Base-by-base conservation (phyloP, 2,113 vertebrate genomes). In the Trichechus manatus region DNA sequence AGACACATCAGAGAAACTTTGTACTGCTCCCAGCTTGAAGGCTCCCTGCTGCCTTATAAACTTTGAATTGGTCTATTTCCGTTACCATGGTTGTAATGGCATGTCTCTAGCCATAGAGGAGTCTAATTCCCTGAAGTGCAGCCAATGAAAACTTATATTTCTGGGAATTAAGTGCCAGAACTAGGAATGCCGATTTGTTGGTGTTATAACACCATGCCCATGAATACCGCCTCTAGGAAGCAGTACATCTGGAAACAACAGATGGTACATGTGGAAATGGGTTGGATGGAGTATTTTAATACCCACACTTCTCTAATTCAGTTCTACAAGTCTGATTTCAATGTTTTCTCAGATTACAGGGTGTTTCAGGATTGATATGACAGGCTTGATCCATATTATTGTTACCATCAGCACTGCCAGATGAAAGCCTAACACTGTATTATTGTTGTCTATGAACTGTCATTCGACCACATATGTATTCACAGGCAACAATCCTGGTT, bases 181-280 rank as follows among this genome's bases (percentile, higher is more conserved):
- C 25, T 50, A 95, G 79, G 95, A 98, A 97, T 87, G 87, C 39
- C 2, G 2, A 92, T 97, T 89, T 98, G 96, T 97, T 97, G 96
- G 22, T 96, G 93, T 92, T 96, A 91, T 59, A 94, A 93, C 44
- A 83, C 92, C 96, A 94, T 92, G 97, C 96, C 96, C 97, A 95
- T 92, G 91, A 93, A 61, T 95, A 83, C 77, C 31, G 97, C 95
- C 97, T 98, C 98, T 97, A 98, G 98, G 98, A 98, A 98, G 97
- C 81, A 1, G 96, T 98, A 97, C 98, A 99, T 97, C 98, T 99
- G 99, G 98, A 98, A 99, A 98, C 98, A 98, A 98, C 99, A 99
- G 98, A 99, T 98, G 98, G 98, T 95, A 95, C 95, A 97, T 93
- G 93, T 98, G 97, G 98, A 98, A 98, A 98, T 98, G 98, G 98